Evolutionary conservation across 1,140 invertebrate species (phyloP), one percentile per base, ranked within the genome.

Genomic region (Kradibia gibbosae): DNA sequence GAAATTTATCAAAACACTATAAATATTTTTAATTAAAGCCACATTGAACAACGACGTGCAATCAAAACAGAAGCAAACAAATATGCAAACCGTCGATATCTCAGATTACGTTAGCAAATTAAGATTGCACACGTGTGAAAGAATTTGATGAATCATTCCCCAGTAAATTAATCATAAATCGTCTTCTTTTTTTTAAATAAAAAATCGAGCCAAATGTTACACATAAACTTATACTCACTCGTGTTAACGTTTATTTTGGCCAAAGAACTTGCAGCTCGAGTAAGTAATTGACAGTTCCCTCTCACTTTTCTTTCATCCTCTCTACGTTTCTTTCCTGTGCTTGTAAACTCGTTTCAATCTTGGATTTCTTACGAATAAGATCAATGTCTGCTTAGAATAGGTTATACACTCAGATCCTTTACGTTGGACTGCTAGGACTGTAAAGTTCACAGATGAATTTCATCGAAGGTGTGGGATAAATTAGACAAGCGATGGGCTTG

Each of bases 221-320:
- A 53, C 11, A 34, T 17, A 45, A 2, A 70, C 15, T 3, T 42
- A 42, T 31, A 39, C n/a, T 20, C 13, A 67, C 45, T 25, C 25
- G 25, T 1, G 10, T 25, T 45, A 8, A 7, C 36, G 31, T 73
- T 73, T 20, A 25, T 34, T 13, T 31, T 53, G 45, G 25, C 10
- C n/a, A 25, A 31, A 39, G 34, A 3, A 53, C 34, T 36, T 22
- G 22, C 60, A 65, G 60, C 60, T 17, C 60, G 22, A 34, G 31
- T 65, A 50, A 48, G n/a, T 80, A 80, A 73, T 80, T 80, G 78
- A 80, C 78, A 80, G 55, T 65, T 53, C 15, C 20, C 65, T 81
- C 78, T 71, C 50, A 28, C 48, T 71, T n/a, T 25, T 78, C 45
- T 78, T 22, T 70, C 36, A 15, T 20, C 20, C 55, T 57, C n/a